Base-by-base conservation (phyloP, 2,113 vertebrate genomes). In the Hippopotamus amphibius region DNA sequence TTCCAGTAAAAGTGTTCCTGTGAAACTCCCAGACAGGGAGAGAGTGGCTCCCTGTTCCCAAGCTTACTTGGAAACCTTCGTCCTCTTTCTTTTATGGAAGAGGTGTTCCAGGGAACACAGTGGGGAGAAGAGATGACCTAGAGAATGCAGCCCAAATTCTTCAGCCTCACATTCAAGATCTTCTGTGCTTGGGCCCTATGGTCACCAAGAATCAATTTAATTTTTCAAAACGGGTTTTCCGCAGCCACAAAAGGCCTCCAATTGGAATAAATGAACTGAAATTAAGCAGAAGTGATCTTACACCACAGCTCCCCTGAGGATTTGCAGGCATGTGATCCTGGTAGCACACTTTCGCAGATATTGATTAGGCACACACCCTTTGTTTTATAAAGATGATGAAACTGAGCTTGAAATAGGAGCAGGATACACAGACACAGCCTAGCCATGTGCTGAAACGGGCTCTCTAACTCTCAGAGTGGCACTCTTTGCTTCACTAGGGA, bases 1-100 rank as follows among this genome's bases (percentile, higher is more conserved):
- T 4, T 24, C 26, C 13, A 21, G 88, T 0, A 41, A 17, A 2
- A 17, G 15, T 3, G 7, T 5, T 4, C 3, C 11, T 2, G 7
- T 5, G 28, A 65, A 33, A 37, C 16, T 68, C n/a, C 21, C 28
- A 0, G 17, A 26, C 26, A 65, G 22, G 30, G 53, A 37, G 61
- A 17, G 15, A 3, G 43, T 13, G 16, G 33, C 33, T n/a, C 53
- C 11, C 48, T 6, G 1, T 11, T 37, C 43, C 50, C n/a, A 13
- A 21, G 33, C 43, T 82, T 19, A 1, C 33, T 22, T 30, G 46
- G 28, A 12, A 53, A 28, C 11, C 6, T 2, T n/a, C 43, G 22
- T 66, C 24, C 57, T 15, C 6, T 19, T 43, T 30, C 19, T 46
- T 72, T 21, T 6, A 10, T 61, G 90, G n/a, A 46, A n/a, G 50